A percentile compares a stretch with the other conserved stretches of the same genome.
Conservation (phyloP, 2,888 invertebrate genomes). For the Erebia aethiops region DNA sequence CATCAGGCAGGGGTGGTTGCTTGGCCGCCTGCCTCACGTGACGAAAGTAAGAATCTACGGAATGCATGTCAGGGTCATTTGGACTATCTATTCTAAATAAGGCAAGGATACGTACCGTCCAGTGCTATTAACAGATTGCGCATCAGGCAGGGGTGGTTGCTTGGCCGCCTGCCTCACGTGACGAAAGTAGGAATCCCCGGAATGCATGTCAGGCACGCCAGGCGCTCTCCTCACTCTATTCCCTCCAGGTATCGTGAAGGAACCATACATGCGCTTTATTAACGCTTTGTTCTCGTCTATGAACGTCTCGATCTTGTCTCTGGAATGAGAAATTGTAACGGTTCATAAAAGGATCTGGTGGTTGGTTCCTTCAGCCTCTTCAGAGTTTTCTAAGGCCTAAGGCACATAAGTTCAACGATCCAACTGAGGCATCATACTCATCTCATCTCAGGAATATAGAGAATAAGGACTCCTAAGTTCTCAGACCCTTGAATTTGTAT, state of each 20-base stretch:
- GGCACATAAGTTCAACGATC: too few relatives aligned
- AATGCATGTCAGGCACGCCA: constrained; percentile 82
- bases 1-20: constrained; percentile 63
- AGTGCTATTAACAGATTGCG: constrained; percentile 71
- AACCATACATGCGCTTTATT: constrained; percentile 96
- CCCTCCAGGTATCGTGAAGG: constrained; percentile 85
- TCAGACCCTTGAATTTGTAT: too few relatives aligned
- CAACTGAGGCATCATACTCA: too few relatives aligned
- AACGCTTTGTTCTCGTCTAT: constrained; percentile 97
- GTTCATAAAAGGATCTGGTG: not conserved
- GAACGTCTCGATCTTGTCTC: constrained; percentile 94
- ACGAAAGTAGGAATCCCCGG: constrained; percentile 70
- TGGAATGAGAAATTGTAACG: constrained; percentile 61
- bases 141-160: constrained; percentile 63
- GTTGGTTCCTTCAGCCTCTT: too few relatives aligned
- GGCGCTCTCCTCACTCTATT: constrained; percentile 71
- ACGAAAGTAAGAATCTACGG: constrained; percentile 70
- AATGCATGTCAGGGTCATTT: constrained; percentile 75
- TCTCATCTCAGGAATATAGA: too few relatives aligned
- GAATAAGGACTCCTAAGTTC: too few relatives aligned
- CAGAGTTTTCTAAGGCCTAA: too few relatives aligned
- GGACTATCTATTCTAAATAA: not conserved
- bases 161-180: constrained; percentile 71
- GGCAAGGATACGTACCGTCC: constrained; percentile 58
- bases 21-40: constrained; percentile 70